Evolutionary conservation across 2,888 invertebrate genomes (phyloP).

Genomic region (Kuschelorhynchus macadamiae): DNA sequence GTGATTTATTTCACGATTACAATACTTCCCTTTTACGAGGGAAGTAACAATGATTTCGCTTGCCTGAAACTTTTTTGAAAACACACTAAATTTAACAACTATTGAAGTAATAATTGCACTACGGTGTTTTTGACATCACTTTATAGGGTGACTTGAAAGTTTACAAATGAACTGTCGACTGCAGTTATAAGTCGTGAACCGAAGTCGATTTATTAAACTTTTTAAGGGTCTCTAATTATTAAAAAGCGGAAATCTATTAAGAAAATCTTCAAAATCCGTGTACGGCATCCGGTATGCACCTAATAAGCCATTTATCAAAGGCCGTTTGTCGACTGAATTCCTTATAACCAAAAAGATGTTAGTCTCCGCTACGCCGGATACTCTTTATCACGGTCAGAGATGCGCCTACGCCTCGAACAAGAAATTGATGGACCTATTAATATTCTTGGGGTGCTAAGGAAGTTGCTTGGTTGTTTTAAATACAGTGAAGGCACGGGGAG

Average conservation of each 20-base stretch:
- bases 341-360: slow-evolving; percentile 22
- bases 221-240: slow-evolving; percentile 10
- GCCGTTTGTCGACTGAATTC: slow-evolving; percentile 39
- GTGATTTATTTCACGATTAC: too few relatives aligned
- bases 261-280: slow-evolving; percentile 27
- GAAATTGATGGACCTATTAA: slow-evolving; percentile 45
- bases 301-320: slow-evolving; percentile 40
- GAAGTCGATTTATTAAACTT: too few relatives aligned
- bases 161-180: too few relatives aligned
- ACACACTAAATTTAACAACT: too few relatives aligned
- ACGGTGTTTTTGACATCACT: too few relatives aligned
- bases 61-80: too few relatives aligned
- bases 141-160: too few relatives aligned
- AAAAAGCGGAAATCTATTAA: slow-evolving; percentile 43
- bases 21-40: too few relatives aligned
- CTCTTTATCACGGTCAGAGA: slow-evolving; percentile 43
- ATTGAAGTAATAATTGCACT: too few relatives aligned
- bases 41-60: too few relatives aligned
- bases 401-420: slow-evolving; percentile 27
- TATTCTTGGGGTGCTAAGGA: slow-evolving; percentile 39
- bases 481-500: neutral
- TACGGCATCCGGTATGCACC: slow-evolving; percentile 36
- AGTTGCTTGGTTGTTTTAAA: slow-evolving; percentile 14
- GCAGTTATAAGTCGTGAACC: too few relatives aligned
- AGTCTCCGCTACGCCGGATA: slow-evolving; percentile 35